These are phyloP conservation scores for Thalassarche chlororhynchos DNA, from an alignment of 2,113 vertebrate species.

Conservation along the genomic window DNA sequence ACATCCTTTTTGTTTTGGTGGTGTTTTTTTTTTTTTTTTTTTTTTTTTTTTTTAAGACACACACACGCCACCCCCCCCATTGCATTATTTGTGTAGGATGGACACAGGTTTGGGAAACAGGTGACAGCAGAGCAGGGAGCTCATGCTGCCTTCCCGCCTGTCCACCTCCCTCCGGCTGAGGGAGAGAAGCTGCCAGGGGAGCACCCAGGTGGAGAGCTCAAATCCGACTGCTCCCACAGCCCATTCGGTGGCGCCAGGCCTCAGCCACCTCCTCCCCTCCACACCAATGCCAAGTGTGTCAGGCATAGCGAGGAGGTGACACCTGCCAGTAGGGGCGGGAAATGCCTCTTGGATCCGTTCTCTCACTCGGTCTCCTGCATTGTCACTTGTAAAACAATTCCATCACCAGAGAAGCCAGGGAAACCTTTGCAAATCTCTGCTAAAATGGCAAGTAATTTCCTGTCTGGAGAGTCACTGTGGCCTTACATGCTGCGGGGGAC, in stretches of 20 bases:
- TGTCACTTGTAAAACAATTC: neutral
- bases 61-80: too few relatives aligned
- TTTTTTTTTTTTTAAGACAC: too few relatives aligned
- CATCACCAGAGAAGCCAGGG: neutral
- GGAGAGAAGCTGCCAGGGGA: neutral
- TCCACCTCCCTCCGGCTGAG: neutral
- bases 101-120: neutral
- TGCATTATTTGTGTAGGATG: neutral
- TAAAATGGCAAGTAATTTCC: neutral
- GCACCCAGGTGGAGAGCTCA: neutral
- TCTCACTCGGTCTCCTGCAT: fast-evolving
- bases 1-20: too few relatives aligned
- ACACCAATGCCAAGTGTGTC: neutral
- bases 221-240: neutral
- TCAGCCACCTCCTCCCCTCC: neutral
- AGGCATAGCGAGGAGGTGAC: neutral
- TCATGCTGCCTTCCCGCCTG: neutral
- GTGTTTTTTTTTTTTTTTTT: too few relatives aligned
- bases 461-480: neutral
- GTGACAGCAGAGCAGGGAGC: neutral
- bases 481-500: neutral
- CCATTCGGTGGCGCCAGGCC: neutral
- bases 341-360: neutral
- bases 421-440: neutral
- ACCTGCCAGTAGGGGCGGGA: neutral